A percentile compares a stretch with the other conserved stretches of the same genome.
These are phyloP conservation scores for Nerophis ophidion DNA, from an alignment of 2,113 vertebrate genomes.

Conservation along the genomic window DNA sequence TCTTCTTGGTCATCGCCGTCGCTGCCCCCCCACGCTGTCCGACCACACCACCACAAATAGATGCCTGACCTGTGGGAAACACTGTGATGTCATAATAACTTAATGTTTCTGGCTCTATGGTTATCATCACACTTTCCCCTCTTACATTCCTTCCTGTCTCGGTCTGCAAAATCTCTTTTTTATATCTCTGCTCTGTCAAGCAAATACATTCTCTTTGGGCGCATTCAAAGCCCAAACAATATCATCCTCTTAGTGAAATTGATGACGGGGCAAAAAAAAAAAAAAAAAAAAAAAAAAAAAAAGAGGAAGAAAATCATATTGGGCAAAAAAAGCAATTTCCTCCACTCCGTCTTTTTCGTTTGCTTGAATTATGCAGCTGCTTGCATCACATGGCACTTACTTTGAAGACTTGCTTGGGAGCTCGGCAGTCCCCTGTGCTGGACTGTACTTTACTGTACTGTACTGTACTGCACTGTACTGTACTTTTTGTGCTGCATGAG, in stretches of 20 bases:
- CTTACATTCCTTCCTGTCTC: slow-evolving; percentile 10
- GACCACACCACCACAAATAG: no score
- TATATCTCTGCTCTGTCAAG: slow-evolving; percentile 13
- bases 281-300: neutral
- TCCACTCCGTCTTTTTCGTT: neutral
- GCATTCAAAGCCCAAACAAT: slow-evolving; percentile 2
- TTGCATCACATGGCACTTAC: slow-evolving; percentile 23
- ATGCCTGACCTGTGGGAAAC: no score
- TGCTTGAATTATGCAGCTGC: slow-evolving; percentile 35
- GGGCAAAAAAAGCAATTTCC: slow-evolving; percentile 21
- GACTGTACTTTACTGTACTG: slow-evolving; percentile 50
- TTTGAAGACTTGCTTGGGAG: slow-evolving; percentile 17
- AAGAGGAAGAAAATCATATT: no score
- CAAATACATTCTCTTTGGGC: slow-evolving; percentile 21
- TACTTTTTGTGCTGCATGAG: slow-evolving; percentile 55
- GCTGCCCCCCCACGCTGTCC: no score
- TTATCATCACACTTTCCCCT: neutral
- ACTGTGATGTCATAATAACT: neutral
- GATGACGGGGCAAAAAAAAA: slow-evolving; percentile 14
- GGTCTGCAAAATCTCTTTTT: slow-evolving; percentile 48
- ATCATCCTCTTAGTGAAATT: slow-evolving; percentile 17
- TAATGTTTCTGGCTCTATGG: neutral
- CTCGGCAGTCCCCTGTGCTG: slow-evolving; percentile 28
- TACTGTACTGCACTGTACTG: slow-evolving; percentile 50
- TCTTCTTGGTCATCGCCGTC: no score